A percentile compares a stretch with the other conserved stretches of the same genome.
phyloP scores from a whole-genome alignment of 2,888 invertebrate species.

The Dolomedes plantarius region DNA sequence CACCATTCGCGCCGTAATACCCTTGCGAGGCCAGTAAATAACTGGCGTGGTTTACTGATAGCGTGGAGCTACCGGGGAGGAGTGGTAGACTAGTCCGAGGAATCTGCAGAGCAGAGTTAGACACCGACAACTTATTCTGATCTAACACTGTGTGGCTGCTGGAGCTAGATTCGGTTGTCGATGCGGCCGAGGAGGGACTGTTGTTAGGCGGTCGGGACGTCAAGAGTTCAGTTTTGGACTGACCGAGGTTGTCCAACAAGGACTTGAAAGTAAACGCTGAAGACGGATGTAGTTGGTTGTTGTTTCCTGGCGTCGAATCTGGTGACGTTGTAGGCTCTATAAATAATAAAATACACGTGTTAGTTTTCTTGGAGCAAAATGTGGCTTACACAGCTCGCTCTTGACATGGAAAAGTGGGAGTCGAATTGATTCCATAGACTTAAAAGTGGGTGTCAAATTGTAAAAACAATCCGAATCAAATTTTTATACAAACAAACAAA shows the following conservation, averaged over 20 bases:
- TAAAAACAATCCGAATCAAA: too few relatives aligned
- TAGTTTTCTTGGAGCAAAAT: too few relatives aligned
- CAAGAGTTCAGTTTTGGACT: constrained; percentile 40
- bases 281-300: constrained; percentile 37
- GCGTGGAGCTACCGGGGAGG: constrained; percentile 29
- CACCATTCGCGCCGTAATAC: constrained; percentile 47
- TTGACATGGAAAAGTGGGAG: too few relatives aligned
- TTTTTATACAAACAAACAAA: too few relatives aligned
- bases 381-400: too few relatives aligned
- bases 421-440: too few relatives aligned
- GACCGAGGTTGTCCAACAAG: constrained; percentile 52
- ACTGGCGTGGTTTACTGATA: constrained; percentile 56
- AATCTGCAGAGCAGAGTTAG: constrained; percentile 29
- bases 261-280: constrained; percentile 66
- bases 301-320: constrained; percentile 36
- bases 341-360: constrained; percentile 20
- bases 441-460: too few relatives aligned
- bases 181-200: constrained; percentile 39
- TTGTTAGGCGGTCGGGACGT: background rate
- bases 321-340: constrained; percentile 53
- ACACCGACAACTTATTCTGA: constrained; percentile 7
- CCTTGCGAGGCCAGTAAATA: constrained; percentile 58
- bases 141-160: background rate
- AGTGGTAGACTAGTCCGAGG: constrained; percentile 48
- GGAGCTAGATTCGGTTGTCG: constrained; percentile 24